A percentile compares a stretch with the other conserved stretches of the same genome.
phyloP scores from a whole-genome alignment of 2,888 invertebrate genomes.

The Hybos culiciformis region DNA sequence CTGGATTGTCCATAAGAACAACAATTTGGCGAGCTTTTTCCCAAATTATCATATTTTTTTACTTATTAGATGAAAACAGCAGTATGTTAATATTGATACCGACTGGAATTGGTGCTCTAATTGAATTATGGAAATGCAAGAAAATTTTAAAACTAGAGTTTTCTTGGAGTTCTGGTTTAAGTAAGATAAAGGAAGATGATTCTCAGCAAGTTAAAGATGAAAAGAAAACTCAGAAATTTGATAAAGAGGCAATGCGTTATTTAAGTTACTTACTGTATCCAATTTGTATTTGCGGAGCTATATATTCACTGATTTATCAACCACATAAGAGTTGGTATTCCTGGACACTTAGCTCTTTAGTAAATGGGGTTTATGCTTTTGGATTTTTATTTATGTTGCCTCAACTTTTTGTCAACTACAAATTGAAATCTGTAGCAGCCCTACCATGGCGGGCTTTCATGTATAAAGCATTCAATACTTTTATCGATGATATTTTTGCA shows the following conservation, averaged over 20 bases:
- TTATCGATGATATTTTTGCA: constrained; percentile 94
- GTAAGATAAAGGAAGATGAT: constrained; percentile 13
- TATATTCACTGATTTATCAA: constrained; percentile 84
- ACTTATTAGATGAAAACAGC: constrained; percentile 82
- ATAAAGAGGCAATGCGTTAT: constrained; percentile 86
- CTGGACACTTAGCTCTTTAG: constrained; percentile 83
- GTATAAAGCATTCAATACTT: constrained; percentile 97
- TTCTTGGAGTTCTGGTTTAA: constrained; percentile 19
- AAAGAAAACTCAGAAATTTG: constrained; percentile 67
- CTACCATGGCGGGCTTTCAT: constrained; percentile 96
- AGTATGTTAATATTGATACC: constrained; percentile 81
- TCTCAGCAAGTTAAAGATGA: constrained; percentile 45
- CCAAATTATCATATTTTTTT: constrained; percentile 80
- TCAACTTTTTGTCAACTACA: constrained; percentile 94
- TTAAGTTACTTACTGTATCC: constrained; percentile 82
- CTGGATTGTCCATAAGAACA: constrained; percentile 76
- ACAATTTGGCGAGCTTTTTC: constrained; percentile 92
- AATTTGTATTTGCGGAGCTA: constrained; percentile 69
- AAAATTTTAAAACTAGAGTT: constrained; percentile 73
- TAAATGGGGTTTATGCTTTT: constrained; percentile 96
- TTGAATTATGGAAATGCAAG: constrained; percentile 94
- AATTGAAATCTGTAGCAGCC: constrained; percentile 93
- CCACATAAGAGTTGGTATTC: constrained; percentile 97
- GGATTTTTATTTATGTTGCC: constrained; percentile 98
- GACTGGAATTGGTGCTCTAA: constrained; percentile 69